phyloP scores from a whole-genome alignment of 1,140 invertebrate species.

The Sitobion miscanthi region DNA sequence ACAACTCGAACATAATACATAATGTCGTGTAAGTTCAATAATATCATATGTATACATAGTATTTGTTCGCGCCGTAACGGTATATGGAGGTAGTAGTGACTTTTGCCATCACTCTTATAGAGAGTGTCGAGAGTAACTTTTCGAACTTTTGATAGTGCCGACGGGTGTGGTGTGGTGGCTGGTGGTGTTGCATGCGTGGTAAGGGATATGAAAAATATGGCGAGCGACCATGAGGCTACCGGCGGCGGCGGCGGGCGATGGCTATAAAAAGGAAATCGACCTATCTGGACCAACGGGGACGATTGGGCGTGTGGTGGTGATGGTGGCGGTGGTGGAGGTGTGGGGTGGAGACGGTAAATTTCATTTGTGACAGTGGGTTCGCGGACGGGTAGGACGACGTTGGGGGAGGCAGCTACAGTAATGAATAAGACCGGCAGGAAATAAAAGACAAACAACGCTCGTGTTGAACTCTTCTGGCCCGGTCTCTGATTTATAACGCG shows the following conservation, averaged over 20 bases:
- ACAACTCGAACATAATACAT: no score
- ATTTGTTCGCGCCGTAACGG: not conserved
- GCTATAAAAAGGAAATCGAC: conserved; percentile 25
- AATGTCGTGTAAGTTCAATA: not conserved
- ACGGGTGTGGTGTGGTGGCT: not conserved
- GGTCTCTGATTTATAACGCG: conserved; percentile 31
- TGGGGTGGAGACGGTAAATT: not conserved
- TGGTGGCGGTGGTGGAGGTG: no score
- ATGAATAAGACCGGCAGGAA: conserved; percentile 29
- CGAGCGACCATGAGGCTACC: not conserved
- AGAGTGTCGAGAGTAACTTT: conserved; percentile 8
- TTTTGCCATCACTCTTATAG: not conserved
- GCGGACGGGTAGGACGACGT: not conserved
- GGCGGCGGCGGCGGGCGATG: not conserved
- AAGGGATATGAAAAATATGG: not conserved
- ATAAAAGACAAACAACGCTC: conserved; percentile 31
- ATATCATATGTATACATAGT: not conserved
- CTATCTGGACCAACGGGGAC: not conserved
- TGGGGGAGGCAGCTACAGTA: not conserved
- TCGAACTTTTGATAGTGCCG: not conserved
- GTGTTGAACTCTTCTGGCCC: conserved; percentile 10
- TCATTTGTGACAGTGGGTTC: conserved; percentile 25
- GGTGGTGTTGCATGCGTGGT: not conserved
- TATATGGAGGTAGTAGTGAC: not conserved
- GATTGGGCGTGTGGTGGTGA: not conserved